Evolutionary conservation across 2,797 vertebrate species (phyloP).

Genomic region (Tapera naevia): DNA sequence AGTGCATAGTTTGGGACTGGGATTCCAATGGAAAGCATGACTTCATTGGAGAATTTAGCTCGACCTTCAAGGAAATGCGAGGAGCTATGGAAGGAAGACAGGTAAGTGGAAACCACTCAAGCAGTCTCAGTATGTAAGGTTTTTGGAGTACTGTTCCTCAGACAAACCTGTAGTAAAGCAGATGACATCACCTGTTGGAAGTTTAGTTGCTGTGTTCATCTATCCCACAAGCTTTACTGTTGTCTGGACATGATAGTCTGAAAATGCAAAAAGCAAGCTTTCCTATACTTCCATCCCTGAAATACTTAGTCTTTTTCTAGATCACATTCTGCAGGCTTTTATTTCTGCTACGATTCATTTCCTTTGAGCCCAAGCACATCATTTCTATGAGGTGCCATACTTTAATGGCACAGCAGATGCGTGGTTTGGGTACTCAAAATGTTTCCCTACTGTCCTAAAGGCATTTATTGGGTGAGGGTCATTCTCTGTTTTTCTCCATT

Average conservation of each 20-base stretch:
- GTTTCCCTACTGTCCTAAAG: not conserved
- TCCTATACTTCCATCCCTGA: not conserved
- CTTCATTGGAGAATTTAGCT: conserved; percentile 97
- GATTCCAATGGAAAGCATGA: conserved; percentile 98
- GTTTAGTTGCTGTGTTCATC: not conserved
- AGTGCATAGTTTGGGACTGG: conserved; percentile 99
- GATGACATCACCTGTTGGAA: not conserved
- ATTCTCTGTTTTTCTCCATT: not conserved
- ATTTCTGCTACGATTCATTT: not conserved
- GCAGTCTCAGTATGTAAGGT: not conserved
- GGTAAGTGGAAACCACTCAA: conserved; percentile 70
- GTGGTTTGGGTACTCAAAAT: not conserved
- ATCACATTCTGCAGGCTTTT: not conserved
- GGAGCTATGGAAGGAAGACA: conserved; percentile 94
- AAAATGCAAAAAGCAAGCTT: not conserved
- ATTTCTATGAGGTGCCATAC: not conserved
- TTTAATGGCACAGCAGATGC: not conserved
- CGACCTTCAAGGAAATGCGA: conserved; percentile 93
- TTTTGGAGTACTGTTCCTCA: not conserved
- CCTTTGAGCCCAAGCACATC: not conserved
- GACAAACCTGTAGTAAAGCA: not conserved
- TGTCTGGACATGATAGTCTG: not conserved
- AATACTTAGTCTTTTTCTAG: not conserved
- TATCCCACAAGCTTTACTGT: not conserved
- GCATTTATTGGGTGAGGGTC: not conserved